Evolutionary conservation across 2,113 vertebrate species (phyloP).

Genomic region (Scartelaos histophorus): DNA sequence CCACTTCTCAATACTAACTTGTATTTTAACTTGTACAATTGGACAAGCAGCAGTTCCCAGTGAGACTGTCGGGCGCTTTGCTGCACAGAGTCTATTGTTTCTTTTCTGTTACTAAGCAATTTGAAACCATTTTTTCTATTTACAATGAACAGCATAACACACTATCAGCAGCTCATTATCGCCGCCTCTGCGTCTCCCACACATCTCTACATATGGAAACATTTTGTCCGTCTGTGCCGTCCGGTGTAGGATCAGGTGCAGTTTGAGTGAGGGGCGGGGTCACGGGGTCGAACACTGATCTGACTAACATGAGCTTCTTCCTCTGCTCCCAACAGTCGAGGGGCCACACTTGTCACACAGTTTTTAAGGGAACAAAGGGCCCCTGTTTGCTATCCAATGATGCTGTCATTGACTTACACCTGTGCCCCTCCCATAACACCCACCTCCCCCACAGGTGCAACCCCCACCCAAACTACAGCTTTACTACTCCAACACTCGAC

Average conservation of each 20-base stretch:
- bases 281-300: not conserved
- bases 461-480: not conserved
- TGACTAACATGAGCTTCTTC: constrained; percentile 8
- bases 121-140: too few relatives aligned
- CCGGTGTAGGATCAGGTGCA: constrained; percentile 17
- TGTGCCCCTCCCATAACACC: not conserved
- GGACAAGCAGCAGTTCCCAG: too few relatives aligned
- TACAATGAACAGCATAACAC: too few relatives aligned
- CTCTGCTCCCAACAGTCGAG: not conserved
- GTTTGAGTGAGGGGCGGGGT: constrained; percentile 23
- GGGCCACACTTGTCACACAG: constrained; percentile 3
- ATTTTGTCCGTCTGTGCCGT: not conserved
- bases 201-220: not conserved
- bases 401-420: not conserved
- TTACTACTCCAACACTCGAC: too few relatives aligned
- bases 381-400: not conserved
- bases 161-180: not conserved
- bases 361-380: not conserved
- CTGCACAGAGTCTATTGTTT: too few relatives aligned
- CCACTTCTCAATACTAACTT: too few relatives aligned
- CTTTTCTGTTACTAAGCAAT: too few relatives aligned
- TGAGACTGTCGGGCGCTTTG: too few relatives aligned
- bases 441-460: not conserved
- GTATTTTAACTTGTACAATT: too few relatives aligned
- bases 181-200: not conserved